These are phyloP conservation scores for Drosophila prostipennis DNA, from an alignment of 2,888 invertebrate species.

Conservation along the genomic window DNA sequence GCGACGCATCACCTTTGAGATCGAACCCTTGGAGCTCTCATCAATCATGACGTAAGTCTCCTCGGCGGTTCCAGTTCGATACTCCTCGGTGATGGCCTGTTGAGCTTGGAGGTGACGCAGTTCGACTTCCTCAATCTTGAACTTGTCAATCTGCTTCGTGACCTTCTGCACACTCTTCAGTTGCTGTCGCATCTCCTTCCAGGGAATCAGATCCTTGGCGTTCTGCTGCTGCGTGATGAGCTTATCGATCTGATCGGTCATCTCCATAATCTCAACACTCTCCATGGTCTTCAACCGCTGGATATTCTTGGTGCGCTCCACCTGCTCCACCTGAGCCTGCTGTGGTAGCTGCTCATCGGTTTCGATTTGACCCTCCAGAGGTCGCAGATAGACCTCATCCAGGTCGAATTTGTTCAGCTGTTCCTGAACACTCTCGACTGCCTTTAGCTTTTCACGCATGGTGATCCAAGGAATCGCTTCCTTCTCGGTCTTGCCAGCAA, in stretches of 20 bases:
- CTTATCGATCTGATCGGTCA: conserved; percentile 83
- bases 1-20: conserved; percentile 72
- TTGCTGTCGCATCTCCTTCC: conserved; percentile 84
- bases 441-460: conserved; percentile 82
- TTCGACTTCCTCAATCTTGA: conserved; percentile 84
- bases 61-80: conserved; percentile 85
- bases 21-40: conserved; percentile 79
- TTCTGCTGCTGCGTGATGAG: conserved; percentile 81
- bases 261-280: conserved; percentile 83
- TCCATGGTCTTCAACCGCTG: conserved; percentile 83
- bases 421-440: conserved; percentile 83
- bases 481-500: conserved; percentile 82
- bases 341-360: conserved; percentile 70
- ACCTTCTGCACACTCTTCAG: conserved; percentile 83
- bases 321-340: conserved; percentile 79
- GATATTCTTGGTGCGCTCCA: conserved; percentile 83
- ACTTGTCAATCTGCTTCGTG: conserved; percentile 84
- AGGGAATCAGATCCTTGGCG: conserved; percentile 80
- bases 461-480: conserved; percentile 83
- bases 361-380: conserved; percentile 69
- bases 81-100: conserved; percentile 84
- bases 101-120: conserved; percentile 81
- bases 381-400: conserved; percentile 84
- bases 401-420: conserved; percentile 82
- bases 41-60: conserved; percentile 86